Conservation (phyloP, 1,140 invertebrate genomes). For the Meloidogyne exigua region DNA sequence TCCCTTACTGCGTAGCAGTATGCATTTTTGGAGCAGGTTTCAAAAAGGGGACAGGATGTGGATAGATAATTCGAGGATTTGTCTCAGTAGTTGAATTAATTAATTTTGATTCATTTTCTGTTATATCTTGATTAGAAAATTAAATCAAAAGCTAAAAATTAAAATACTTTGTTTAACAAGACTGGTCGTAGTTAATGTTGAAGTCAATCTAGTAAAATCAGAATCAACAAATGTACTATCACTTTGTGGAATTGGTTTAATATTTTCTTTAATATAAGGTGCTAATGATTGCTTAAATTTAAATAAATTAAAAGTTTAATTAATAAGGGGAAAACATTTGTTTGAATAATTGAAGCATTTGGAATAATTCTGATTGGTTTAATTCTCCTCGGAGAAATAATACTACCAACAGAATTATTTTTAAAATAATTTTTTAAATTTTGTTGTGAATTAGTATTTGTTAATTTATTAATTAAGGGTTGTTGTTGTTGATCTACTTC, state of each 20-base stretch:
- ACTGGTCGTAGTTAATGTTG: background rate
- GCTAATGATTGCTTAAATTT: background rate
- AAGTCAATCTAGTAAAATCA: background rate
- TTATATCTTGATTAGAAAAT: background rate
- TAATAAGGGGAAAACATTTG: background rate
- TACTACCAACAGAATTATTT: background rate
- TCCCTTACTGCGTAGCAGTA: slow-evolving; percentile 37
- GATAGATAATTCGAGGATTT: slow-evolving; percentile 53
- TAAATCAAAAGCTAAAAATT: background rate
- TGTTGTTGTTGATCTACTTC: background rate
- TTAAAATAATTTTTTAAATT: no score
- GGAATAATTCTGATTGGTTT: background rate
- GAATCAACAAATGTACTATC: background rate
- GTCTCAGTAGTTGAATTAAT: slow-evolving; percentile 39
- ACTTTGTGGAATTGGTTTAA: background rate
- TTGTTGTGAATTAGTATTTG: background rate
- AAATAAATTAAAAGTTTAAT: background rate
- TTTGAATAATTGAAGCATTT: background rate
- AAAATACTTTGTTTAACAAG: background rate
- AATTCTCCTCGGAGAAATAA: background rate
- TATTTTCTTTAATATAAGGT: background rate
- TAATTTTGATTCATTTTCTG: background rate
- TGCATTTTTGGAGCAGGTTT: slow-evolving; percentile 50
- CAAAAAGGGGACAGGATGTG: slow-evolving; percentile 61
- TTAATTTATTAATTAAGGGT: background rate